These are phyloP conservation scores for Pseudotriccus pelzelni DNA, from an alignment of 2,797 vertebrate species.

Conservation along the genomic window DNA sequence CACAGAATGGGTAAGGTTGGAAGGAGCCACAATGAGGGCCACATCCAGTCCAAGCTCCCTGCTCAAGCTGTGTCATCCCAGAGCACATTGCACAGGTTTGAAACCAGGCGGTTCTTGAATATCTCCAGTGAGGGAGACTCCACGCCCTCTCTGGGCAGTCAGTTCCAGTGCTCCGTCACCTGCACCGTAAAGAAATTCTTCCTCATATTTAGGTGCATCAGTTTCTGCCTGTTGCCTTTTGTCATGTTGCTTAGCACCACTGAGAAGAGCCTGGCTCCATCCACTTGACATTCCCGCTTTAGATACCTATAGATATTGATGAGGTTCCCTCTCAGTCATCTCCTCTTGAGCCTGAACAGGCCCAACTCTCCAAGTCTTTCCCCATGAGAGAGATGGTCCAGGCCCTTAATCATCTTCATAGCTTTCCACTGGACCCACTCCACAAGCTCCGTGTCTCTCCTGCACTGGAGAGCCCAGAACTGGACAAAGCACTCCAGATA, in stretches of 20 bases:
- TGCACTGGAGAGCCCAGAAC: background rate
- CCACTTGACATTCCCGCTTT: too few species aligned
- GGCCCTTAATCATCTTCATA: background rate
- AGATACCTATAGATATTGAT: background rate
- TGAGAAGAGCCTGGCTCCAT: background rate
- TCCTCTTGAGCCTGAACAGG: background rate
- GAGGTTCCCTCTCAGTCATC: rapidly evolving
- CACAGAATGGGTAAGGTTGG: background rate
- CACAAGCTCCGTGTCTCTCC: background rate
- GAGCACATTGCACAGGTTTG: too few species aligned
- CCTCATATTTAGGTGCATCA: background rate
- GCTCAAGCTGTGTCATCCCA: background rate
- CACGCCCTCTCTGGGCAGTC: background rate
- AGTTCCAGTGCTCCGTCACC: background rate
- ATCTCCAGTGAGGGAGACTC: background rate
- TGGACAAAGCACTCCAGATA: background rate
- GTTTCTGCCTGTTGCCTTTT: rapidly evolving
- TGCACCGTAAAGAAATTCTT: background rate
- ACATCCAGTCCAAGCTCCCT: background rate
- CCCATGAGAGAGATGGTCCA: background rate
- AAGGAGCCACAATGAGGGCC: background rate
- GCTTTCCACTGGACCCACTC: background rate
- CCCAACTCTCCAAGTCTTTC: background rate
- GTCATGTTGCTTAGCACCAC: rapidly evolving
- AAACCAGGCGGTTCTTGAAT: background rate